These are phyloP conservation scores for Phrynosoma platyrhinos DNA, from an alignment of 2,113 vertebrate species.

Conservation along the genomic window DNA sequence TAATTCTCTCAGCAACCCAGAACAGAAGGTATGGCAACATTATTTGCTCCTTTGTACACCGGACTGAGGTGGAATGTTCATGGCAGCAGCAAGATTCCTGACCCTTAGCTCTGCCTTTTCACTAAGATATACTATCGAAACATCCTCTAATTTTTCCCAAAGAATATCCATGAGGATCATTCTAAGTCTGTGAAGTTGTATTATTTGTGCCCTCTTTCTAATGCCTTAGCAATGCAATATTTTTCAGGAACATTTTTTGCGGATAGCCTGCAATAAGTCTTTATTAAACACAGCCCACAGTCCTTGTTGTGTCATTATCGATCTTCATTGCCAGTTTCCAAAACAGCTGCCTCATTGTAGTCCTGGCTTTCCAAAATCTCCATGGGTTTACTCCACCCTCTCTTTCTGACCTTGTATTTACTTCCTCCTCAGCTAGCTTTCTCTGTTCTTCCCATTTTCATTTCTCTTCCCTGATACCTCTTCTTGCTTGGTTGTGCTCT, in stretches of 20 bases:
- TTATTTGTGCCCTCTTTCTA: constrained; percentile 6
- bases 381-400: rapidly evolving
- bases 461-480: not conserved
- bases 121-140: not conserved
- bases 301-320: constrained; percentile 24
- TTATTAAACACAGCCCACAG: not conserved
- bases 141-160: not conserved
- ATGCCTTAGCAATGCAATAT: not conserved
- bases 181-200: not conserved
- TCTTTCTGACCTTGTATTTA: not conserved
- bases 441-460: not conserved
- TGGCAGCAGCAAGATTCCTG: not conserved
- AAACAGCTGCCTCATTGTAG: constrained; percentile 26
- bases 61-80: not conserved
- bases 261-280: constrained; percentile 5
- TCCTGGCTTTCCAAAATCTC: constrained; percentile 19
- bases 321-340: constrained; percentile 23
- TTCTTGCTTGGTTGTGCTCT: not conserved
- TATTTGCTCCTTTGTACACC: not conserved
- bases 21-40: not conserved
- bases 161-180: not conserved
- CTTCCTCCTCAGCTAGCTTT: not conserved
- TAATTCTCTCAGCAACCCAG: not conserved
- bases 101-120: not conserved
- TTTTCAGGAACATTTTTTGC: constrained; percentile 34